phyloP scores from a whole-genome alignment of 2,888 invertebrate genomes.

The Eupithecia insigniata region DNA sequence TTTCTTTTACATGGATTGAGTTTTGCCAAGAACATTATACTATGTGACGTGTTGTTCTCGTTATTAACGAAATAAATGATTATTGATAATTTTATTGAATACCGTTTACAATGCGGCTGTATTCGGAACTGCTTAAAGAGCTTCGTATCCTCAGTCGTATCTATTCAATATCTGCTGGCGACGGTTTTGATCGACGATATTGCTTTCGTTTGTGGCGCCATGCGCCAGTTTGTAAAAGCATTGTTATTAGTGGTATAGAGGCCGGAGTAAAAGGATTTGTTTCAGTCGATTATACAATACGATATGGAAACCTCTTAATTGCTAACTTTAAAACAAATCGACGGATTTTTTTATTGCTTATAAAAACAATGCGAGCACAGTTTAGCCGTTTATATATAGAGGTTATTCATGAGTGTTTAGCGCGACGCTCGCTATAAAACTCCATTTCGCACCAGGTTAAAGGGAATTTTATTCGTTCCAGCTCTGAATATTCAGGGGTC shows the following conservation, averaged over 20 bases:
- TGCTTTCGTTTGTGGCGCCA: conserved; percentile 26
- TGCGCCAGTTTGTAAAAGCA: conserved; percentile 21
- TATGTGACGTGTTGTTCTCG: no score
- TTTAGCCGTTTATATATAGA: conserved; percentile 13
- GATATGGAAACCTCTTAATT: background rate
- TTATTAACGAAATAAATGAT: no score
- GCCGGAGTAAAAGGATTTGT: conserved; percentile 5
- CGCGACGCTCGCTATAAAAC: conserved; percentile 20
- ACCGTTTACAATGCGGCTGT: conserved; percentile 24
- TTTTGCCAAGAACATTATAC: no score
- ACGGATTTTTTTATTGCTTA: background rate
- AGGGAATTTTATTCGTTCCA: conserved; percentile 24
- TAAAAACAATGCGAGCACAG: background rate
- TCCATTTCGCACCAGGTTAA: conserved; percentile 18
- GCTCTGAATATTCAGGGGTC: conserved; percentile 32
- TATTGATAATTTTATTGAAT: no score
- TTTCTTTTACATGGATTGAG: no score
- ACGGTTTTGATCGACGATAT: conserved; percentile 35
- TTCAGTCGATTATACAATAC: background rate
- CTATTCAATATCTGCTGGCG: conserved; percentile 41
- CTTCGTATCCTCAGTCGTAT: conserved; percentile 10
- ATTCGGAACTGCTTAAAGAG: conserved; percentile 30
- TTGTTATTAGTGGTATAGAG: background rate
- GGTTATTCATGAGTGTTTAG: conserved; percentile 24
- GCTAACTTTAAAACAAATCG: background rate